Conservation (phyloP, 2,797 vertebrate species). For the Mormyrus hasselquistii region DNA sequence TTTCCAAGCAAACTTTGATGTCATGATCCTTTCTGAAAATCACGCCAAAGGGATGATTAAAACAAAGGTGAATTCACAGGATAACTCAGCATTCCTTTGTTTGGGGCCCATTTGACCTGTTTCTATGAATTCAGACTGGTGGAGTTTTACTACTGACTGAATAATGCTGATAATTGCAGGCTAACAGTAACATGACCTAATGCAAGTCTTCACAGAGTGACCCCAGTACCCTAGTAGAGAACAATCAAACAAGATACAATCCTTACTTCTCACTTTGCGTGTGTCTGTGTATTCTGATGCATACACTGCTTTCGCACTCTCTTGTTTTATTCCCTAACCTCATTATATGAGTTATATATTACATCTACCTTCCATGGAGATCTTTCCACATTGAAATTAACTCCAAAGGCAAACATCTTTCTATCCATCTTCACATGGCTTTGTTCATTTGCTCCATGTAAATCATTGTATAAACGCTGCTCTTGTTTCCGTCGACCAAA, state of each 20-base stretch:
- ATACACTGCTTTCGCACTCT: neutral
- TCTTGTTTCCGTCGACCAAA: slow-evolving; percentile 31
- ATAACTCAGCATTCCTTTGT: neutral
- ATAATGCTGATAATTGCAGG: neutral
- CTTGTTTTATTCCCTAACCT: neutral
- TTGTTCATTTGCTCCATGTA: neutral
- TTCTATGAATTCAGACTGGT: neutral
- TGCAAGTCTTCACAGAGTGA: neutral
- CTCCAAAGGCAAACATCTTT: slow-evolving; percentile 20
- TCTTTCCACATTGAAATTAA: slow-evolving; percentile 3
- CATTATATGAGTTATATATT: neutral
- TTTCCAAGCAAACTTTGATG: neutral
- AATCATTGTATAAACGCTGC: neutral
- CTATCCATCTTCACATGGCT: slow-evolving; percentile 17
- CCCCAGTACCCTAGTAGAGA: neutral
- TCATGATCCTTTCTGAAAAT: neutral
- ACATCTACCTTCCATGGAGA: neutral
- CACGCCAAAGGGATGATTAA: neutral
- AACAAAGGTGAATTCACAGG: neutral
- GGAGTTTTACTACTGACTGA: neutral
- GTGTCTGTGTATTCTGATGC: neutral
- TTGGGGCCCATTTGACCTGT: neutral
- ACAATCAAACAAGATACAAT: neutral
- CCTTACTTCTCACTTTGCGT: neutral
- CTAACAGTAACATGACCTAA: neutral